Evolutionary conservation across 2,888 invertebrate genomes (phyloP).

Genomic region (Trypoxylon attenuatum): DNA sequence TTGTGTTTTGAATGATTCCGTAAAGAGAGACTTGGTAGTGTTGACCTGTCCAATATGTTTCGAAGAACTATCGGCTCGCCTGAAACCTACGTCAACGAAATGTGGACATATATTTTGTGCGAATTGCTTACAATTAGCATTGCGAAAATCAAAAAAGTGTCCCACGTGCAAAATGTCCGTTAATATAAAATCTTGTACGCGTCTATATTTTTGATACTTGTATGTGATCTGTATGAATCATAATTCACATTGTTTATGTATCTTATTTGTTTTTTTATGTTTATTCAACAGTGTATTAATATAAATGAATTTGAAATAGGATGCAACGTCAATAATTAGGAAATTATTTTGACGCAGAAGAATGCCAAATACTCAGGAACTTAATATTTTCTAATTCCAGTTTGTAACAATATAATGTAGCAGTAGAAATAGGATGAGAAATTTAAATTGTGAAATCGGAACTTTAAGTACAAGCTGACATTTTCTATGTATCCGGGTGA

Average conservation of each 20-base stretch:
- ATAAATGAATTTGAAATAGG: neutral
- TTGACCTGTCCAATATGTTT: conserved; percentile 63
- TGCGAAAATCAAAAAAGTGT: conserved; percentile 52
- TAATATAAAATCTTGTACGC: conserved; percentile 50
- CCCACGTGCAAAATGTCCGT: conserved; percentile 55
- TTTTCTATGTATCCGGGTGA: no score
- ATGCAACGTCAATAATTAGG: no score
- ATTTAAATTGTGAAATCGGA: no score
- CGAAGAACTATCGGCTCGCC: conserved; percentile 49
- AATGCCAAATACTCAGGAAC: no score
- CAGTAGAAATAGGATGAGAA: no score
- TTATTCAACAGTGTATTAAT: neutral
- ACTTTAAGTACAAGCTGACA: no score
- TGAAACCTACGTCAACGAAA: conserved; percentile 58
- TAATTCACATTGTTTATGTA: neutral
- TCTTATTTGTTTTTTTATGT: neutral
- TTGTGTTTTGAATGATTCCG: conserved; percentile 26
- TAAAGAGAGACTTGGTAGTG: conserved; percentile 5
- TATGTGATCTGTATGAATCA: neutral
- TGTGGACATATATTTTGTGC: conserved; percentile 66
- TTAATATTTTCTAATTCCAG: no score
- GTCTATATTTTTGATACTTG: conserved; percentile 56
- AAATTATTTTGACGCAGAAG: no score
- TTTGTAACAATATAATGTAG: no score
- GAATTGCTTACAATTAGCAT: conserved; percentile 51